These are phyloP conservation scores for Tyto alba DNA, from an alignment of 2,113 vertebrate species.

Conservation along the genomic window DNA sequence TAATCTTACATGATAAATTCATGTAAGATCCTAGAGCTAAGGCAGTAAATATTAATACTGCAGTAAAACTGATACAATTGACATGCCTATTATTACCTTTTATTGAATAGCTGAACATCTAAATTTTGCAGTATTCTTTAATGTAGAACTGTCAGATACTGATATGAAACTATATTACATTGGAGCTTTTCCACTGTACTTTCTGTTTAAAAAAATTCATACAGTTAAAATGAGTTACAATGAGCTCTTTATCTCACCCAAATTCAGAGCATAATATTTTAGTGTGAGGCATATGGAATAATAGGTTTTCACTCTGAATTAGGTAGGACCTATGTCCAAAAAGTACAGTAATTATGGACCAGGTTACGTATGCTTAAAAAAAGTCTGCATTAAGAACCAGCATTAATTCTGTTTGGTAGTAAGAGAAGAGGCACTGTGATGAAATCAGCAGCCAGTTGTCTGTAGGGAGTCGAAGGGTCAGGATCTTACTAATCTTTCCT, in stretches of 20 bases:
- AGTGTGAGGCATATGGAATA: background rate
- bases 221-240: background rate
- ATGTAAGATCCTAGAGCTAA: background rate
- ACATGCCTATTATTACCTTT: background rate
- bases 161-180: background rate
- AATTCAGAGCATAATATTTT: background rate
- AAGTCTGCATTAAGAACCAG: background rate
- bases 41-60: background rate
- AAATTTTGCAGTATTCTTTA: background rate
- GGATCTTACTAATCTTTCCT: background rate
- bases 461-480: background rate
- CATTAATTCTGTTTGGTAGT: background rate
- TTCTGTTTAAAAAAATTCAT: background rate
- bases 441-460: background rate
- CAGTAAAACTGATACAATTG: background rate
- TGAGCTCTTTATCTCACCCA: background rate
- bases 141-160: background rate
- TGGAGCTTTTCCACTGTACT: background rate
- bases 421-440: background rate
- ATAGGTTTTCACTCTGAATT: background rate
- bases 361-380: fast-evolving
- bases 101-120: background rate
- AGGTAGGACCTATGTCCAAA: background rate
- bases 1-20: background rate
- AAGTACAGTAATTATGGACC: background rate